Conservation (phyloP, 23 tunicate species). For the Phallusia fumigata region DNA sequence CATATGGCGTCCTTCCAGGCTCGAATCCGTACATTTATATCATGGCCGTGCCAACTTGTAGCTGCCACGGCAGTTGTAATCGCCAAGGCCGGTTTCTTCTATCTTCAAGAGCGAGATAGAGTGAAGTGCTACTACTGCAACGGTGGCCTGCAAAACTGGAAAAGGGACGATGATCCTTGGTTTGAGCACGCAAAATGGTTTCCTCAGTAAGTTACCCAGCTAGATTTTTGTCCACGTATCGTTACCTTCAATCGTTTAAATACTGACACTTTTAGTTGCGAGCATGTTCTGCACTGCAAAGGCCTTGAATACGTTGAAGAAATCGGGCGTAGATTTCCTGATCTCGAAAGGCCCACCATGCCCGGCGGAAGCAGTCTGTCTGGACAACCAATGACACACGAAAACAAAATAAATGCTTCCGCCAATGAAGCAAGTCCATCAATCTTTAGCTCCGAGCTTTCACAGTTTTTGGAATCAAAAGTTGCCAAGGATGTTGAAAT, state of each 20-base stretch:
- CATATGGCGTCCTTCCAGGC: not conserved
- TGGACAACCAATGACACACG: no score
- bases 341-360: constrained; percentile 25
- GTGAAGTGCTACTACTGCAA: constrained; percentile 27
- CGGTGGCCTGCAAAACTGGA: constrained; percentile 32
- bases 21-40: not conserved
- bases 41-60: not conserved
- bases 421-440: no score
- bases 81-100: constrained; percentile 20
- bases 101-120: constrained; percentile 8
- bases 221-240: not conserved
- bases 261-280: constrained; percentile 32
- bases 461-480: not conserved
- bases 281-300: constrained; percentile 23
- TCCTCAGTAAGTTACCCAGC: constrained; percentile 20
- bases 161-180: constrained; percentile 18
- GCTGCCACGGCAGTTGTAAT: not conserved
- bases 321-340: constrained; percentile 23
- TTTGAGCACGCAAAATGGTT: constrained; percentile 30
- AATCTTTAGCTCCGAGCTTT: not conserved
- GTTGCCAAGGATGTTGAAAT: not conserved
- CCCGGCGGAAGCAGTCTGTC: not conserved
- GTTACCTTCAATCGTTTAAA: not conserved
- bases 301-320: constrained; percentile 30
- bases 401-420: no score